Base-by-base conservation (phyloP, 1,140 invertebrate species). In the Pseudomyrmex dendroicus region DNA sequence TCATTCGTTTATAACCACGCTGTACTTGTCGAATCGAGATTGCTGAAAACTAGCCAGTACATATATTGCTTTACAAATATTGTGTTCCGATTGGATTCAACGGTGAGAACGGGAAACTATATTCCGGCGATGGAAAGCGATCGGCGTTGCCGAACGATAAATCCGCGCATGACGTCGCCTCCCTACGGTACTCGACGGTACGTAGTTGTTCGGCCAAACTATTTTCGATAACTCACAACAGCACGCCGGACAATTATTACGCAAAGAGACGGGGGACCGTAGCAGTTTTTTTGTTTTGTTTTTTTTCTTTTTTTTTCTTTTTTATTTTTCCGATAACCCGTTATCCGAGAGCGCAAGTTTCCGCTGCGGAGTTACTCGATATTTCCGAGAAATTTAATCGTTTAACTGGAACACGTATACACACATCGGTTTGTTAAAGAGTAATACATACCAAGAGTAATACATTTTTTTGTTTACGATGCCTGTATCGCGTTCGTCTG, bases 51-150 rank as follows among this genome's bases (percentile, higher is more conserved):
- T 50, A 35, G 20, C 67, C 66, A 35, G 66, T 80, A 80, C 35
- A 35, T 80, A 80, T 70, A 72, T 80, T 48, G 66, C 76, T 80
- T 80, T 72, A 80, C 52, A 70, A 80, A 80, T 80, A 80, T 80
- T 72, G 66, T 72, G 66, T 59, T 80, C 44, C 66, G 66, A 80
- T 70, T 70, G 66, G 20, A 72, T 80, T 59, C 66, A 57, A 72
- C 66, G 20, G 54, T 44, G 44, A 59, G 64, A 59, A 78, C 35
- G 74, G 74, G 35, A 20, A 59, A 57, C 2, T 59, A 50, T 50
- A 80, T 80, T n/a, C 54, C 5, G 76, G 15, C 66, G 54, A 80
- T 80, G 54, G 66, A 70, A 70, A 72, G 66, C 64, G 76, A 59
- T 80, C 76, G 76, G 44, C 64, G 52, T 68, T 80, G 66, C 44